Base-by-base conservation (phyloP, 2,888 invertebrate genomes). In the Ochropleura leucogaster region DNA sequence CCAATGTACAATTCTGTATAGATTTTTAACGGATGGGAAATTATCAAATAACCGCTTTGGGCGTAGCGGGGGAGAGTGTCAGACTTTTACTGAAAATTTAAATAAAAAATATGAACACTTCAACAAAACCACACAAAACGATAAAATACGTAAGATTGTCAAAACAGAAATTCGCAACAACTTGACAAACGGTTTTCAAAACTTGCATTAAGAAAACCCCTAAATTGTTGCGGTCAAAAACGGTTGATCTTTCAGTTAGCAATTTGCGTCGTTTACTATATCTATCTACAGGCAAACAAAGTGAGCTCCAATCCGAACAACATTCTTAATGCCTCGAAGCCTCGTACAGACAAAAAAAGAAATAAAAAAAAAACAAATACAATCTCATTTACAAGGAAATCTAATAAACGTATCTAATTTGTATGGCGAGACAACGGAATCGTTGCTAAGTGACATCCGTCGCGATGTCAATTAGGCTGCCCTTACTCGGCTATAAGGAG, bases 391-490 rank as follows among this genome's bases (percentile, higher is more conserved):
- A 83, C 84, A 85, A 83, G 81, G 81, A 85, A 90, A 89, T 88
- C 80, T 89, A 89, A 90, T 90, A 90, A 86, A 85, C 77, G 80
- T 77, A 67, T 82, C 78, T 82, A 86, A 88, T 90, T 87, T 82
- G 80, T 72, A 80, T 73, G 77, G 79, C 76, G 79, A 81, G 83
- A 85, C 79, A 81, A 79, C 72, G 84, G 86, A 85, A 85, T 84
- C 85, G 88, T 81, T 86, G 86, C 90, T 92, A 91, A 92, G 91
- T 93, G 92, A 91, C 92, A 91, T 91, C 89, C 89, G 88, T 93
- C 91, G 86, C 84, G 90, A 86, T 87, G 93, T 92, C 93, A 93
- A 93, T 94, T 93, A 93, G 88, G 72, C 74, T 86, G 80, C 81
- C 83, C 87, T 87, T 79, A 76, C 80, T 77, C 74, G 73, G 81